These are phyloP conservation scores for Invenusta paracnida DNA, from an alignment of 2,888 invertebrate genomes.

Conservation along the genomic window DNA sequence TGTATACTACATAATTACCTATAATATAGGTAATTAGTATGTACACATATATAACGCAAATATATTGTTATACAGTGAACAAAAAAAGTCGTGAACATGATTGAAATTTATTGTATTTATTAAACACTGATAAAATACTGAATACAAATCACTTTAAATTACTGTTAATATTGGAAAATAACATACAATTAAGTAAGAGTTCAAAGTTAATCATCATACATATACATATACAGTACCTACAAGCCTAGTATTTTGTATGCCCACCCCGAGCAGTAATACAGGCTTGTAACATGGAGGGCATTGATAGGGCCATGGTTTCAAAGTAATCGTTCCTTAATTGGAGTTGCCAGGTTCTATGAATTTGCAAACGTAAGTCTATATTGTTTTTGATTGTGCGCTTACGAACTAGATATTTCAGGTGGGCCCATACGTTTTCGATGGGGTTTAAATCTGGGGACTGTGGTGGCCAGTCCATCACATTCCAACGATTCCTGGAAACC, in stretches of 20 bases:
- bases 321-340: conserved; percentile 7
- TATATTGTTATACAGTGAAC: conserved; percentile 35
- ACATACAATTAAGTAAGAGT: conserved; percentile 29
- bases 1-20: no score
- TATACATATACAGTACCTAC: conserved; percentile 19
- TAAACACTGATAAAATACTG: background rate
- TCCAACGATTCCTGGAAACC: conserved; percentile 29
- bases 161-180: conserved; percentile 26
- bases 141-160: conserved; percentile 29
- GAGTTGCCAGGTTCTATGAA: conserved; percentile 8
- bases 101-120: conserved; percentile 14
- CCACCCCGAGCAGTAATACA: conserved; percentile 23
- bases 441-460: conserved; percentile 26
- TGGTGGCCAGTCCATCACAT: conserved; percentile 22
- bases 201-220: conserved; percentile 23
- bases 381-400: conserved; percentile 18
- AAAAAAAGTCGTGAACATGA: conserved; percentile 3
- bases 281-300: conserved; percentile 17
- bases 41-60: no score
- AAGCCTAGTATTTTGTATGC: conserved; percentile 29
- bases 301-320: conserved; percentile 20
- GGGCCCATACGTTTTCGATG: conserved; percentile 12
- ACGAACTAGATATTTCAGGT: conserved; percentile 19
- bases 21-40: background rate
- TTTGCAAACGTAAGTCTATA: conserved; percentile 5